Conservation (phyloP, 1,140 invertebrate genomes). For the Zophobas atratus region DNA sequence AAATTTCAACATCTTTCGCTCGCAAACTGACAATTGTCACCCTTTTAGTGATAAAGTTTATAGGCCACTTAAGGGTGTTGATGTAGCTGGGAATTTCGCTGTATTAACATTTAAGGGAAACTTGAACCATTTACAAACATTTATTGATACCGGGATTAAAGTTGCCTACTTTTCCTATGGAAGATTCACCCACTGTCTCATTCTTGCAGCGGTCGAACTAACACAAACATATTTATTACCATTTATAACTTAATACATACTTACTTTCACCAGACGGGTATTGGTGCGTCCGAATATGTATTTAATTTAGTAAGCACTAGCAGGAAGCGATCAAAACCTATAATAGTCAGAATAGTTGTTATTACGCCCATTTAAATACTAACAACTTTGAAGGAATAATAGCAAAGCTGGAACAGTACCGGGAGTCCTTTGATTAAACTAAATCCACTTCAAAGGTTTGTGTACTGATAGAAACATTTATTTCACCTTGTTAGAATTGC, state of each 20-base stretch:
- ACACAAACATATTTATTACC: too few relatives aligned
- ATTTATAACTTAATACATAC: too few relatives aligned
- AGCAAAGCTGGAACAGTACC: not conserved
- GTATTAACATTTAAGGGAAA: constrained; percentile 51
- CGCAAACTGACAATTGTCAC: constrained; percentile 35
- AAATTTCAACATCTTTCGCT: constrained; percentile 21
- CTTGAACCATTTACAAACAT: constrained; percentile 31
- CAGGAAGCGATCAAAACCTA: too few relatives aligned
- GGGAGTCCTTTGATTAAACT: constrained; percentile 19
- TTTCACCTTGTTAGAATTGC: constrained; percentile 5
- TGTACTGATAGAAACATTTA: constrained; percentile 13
- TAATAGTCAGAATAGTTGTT: too few relatives aligned
- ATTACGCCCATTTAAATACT: too few relatives aligned
- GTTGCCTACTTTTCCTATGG: too few relatives aligned
- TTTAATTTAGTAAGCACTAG: too few relatives aligned
- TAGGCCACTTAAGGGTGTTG: constrained; percentile 57
- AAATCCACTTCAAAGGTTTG: constrained; percentile 28
- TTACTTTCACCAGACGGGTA: too few relatives aligned
- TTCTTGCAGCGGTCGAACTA: too few relatives aligned
- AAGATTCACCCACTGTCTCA: too few relatives aligned
- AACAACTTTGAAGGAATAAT: not conserved
- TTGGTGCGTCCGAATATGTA: too few relatives aligned
- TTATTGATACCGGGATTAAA: constrained; percentile 19
- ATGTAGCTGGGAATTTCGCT: constrained; percentile 48
- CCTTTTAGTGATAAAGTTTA: constrained; percentile 58